These are phyloP conservation scores for Lepetodrilus schrolli DNA, from an alignment of 2,888 invertebrate species.

Conservation along the genomic window DNA sequence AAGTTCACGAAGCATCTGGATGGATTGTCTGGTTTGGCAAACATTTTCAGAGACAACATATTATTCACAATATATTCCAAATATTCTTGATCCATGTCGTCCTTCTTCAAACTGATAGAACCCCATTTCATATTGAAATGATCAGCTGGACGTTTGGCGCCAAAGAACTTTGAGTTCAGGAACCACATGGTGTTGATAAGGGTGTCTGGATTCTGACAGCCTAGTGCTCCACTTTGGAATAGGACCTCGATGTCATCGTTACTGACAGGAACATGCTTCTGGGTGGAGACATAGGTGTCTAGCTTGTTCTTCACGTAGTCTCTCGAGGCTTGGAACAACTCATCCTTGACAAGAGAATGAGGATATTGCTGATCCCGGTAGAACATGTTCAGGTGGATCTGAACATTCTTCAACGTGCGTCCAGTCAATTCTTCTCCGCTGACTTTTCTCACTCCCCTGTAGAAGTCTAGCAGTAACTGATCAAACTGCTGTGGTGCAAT, in stretches of 20 bases:
- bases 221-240: slow-evolving; percentile 7
- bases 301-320: neutral
- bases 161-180: slow-evolving; percentile 8
- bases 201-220: neutral
- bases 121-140: slow-evolving; percentile 26
- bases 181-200: slow-evolving; percentile 29
- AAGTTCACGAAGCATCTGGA: slow-evolving; percentile 3
- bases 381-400: slow-evolving; percentile 3
- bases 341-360: neutral
- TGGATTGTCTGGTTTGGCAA: neutral
- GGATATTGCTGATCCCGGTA: neutral
- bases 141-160: neutral
- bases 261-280: neutral
- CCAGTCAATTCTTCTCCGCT: neutral
- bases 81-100: slow-evolving; percentile 5
- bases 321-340: neutral
- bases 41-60: neutral
- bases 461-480: neutral
- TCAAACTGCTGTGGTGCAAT: neutral
- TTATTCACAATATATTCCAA: neutral
- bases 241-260: slow-evolving; percentile 16
- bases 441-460: neutral
- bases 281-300: neutral
- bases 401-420: slow-evolving; percentile 2
- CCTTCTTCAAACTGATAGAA: neutral